Evolutionary conservation across 2,888 invertebrate species (phyloP), one percentile per base, ranked within the genome.

Genomic region (Anthrax anthrax): DNA sequence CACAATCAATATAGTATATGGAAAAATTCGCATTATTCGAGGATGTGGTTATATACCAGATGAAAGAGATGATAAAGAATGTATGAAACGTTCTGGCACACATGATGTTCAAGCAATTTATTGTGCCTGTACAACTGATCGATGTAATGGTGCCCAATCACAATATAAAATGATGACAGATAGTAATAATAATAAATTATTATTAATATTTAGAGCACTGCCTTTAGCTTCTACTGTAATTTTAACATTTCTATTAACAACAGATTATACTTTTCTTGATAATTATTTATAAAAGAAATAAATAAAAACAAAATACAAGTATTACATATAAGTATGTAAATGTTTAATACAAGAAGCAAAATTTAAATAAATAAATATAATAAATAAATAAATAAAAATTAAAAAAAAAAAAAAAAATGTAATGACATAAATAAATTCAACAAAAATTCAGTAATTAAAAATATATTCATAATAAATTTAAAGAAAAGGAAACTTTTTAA

Each of bases 21-120:
- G 83, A 8, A 80, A 81, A 62, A 66, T 72, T 13, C 78, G 88
- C 37, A 74, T 87, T n/a, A 80, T 87, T 5, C 78, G 89, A 37
- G 76, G 80, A 48, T 90, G 89, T 57, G 89, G 88, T 3, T 89
- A 83, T 66, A 69, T 88, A 42, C 72, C 73, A 18, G 83, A 84
- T 52, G 72, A 70, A 4, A 70, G 67, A 44, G 76, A 77, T 56
- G 72, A 76, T 56, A 73, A 73, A 49, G 69, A 72, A 8, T 87
- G 88, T 61, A 65, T 78, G 52, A 73, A 74, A 55, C 76, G 84
- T 50, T 73, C 77, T 14, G 87, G 88, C 34, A 84, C 80, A 16
- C 83, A 84, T 52, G 79, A 81, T 55, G 77, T 89, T 1, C 76
- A 78, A 54, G 78, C 83, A 44, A 70, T 74, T 3, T 87, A 86